Percentiles rank a stretch among this genome's conserved stretches.
Conservation (phyloP, 2,797 vertebrate species). For the Fundulus diaphanus region DNA sequence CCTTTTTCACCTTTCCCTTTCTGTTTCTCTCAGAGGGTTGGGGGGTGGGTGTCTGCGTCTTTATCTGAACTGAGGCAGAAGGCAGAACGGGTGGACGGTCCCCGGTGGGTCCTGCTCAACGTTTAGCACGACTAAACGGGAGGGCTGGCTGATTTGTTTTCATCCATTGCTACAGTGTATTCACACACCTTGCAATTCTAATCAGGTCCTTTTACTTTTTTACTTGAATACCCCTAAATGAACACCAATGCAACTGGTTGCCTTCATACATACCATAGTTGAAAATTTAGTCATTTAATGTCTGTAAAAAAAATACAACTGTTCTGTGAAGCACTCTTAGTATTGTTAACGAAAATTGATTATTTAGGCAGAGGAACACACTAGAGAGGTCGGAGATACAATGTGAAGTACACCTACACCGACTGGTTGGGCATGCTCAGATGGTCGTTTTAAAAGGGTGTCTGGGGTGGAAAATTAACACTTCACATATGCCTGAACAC, state of each 20-base stretch:
- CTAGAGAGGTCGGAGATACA: too few species aligned
- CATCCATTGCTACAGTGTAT: constrained; percentile 13
- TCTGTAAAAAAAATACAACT: neutral
- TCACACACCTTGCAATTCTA: neutral
- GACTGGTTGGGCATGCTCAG: too few species aligned
- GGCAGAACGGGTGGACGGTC: constrained; percentile 61
- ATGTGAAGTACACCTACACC: too few species aligned
- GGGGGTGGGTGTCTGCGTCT: constrained; percentile 64
- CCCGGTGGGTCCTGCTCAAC: constrained; percentile 67
- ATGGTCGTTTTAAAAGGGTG: too few species aligned
- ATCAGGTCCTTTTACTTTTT: neutral
- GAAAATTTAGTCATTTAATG: neutral
- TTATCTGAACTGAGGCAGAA: constrained; percentile 66
- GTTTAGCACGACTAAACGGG: constrained; percentile 56
- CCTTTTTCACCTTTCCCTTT: constrained; percentile 57
- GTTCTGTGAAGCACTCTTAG: neutral
- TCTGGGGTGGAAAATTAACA: too few species aligned
- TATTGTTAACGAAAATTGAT: neutral
- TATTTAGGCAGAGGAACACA: too few species aligned
- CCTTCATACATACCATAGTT: neutral
- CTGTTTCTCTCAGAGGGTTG: constrained; percentile 39
- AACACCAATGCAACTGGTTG: neutral
- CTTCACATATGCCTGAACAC: too few species aligned
- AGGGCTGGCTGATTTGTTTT: constrained; percentile 43
- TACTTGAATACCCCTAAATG: neutral